These are phyloP conservation scores for Acanthurus leucopareius DNA, from an alignment of 2,797 vertebrate genomes.

Conservation along the genomic window DNA sequence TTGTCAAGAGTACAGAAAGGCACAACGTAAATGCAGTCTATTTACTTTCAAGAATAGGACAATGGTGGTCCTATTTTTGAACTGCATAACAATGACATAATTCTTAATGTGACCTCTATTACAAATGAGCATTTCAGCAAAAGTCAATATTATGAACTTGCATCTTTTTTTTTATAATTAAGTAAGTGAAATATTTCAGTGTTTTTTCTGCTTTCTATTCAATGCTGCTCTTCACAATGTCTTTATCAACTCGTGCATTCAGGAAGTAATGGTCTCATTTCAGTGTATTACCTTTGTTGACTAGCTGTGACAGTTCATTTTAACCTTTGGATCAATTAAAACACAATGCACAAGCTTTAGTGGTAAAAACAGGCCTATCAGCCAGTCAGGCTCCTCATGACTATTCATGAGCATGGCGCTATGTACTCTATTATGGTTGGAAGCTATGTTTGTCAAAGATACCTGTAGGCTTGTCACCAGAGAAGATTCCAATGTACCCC, in stretches of 20 bases:
- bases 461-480: constrained; percentile 80
- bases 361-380: neutral
- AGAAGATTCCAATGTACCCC: constrained; percentile 82
- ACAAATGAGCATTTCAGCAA: no score
- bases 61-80: no score
- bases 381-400: neutral
- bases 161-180: no score
- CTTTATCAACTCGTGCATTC: neutral
- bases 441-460: neutral
- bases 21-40: no score
- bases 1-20: no score
- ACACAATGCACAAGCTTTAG: neutral
- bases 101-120: no score
- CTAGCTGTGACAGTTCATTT: neutral
- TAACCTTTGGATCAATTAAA: no score
- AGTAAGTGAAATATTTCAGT: no score
- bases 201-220: no score
- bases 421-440: neutral
- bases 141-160: no score
- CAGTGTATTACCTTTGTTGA: neutral
- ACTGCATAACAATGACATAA: no score
- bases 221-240: neutral
- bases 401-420: neutral
- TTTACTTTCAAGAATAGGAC: no score
- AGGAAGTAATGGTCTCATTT: neutral